Evolutionary conservation across 37 sponge, comb jelly and placozoan genomes (phyloP).

Genomic region (Chondrosia reniformis): DNA sequence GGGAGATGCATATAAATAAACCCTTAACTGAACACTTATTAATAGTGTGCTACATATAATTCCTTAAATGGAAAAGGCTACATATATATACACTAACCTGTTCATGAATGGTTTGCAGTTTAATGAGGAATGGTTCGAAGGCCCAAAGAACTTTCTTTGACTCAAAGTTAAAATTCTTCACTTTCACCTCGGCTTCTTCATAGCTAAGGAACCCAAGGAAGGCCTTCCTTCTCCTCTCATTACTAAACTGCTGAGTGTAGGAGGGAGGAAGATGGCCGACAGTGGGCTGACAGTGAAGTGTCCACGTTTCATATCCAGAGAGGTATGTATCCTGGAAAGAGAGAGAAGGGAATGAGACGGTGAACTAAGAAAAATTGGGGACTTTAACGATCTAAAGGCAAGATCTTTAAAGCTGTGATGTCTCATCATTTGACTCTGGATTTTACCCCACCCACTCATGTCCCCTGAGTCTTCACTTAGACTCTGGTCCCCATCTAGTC

Average conservation of each 20-base stretch:
- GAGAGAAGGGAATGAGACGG: not conserved
- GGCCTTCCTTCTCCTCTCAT: not conserved
- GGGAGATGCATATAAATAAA: not conserved
- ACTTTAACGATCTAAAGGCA: too few relatives aligned
- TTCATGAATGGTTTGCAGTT: not conserved
- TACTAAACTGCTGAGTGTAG: not conserved
- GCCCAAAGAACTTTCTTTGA: not conserved
- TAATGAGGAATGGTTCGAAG: not conserved
- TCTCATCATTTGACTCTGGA: too few relatives aligned
- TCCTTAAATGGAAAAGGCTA: not conserved
- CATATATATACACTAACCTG: not conserved
- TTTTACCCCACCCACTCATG: too few relatives aligned
- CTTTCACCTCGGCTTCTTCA: not conserved
- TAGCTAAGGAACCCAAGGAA: not conserved
- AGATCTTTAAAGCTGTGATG: too few relatives aligned
- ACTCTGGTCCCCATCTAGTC: too few relatives aligned
- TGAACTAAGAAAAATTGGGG: too few relatives aligned
- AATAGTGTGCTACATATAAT: not conserved
- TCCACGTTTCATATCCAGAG: slow-evolving; percentile 1
- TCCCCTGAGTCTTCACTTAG: too few relatives aligned
- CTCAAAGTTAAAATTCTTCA: not conserved
- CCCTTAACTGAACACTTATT: not conserved
- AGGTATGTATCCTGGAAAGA: not conserved
- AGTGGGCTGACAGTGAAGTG: not conserved
- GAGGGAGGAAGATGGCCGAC: not conserved